Evolutionary conservation across 2,113 vertebrate species (phyloP), one percentile per base, ranked within the genome.

Genomic region (Pseudonaja textilis): DNA sequence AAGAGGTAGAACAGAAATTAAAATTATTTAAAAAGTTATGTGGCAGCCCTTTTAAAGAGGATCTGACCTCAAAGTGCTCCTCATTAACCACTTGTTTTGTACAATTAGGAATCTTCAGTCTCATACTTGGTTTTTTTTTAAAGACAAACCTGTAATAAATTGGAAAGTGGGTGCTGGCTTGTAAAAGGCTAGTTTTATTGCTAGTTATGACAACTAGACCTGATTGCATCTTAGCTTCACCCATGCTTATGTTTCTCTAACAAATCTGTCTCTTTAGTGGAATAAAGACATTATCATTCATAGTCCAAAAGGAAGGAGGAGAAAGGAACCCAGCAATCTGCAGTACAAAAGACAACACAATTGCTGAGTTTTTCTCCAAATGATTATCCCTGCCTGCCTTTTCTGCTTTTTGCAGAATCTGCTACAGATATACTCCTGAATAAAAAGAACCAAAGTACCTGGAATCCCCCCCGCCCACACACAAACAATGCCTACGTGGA

Each of bases 11-110:
- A 2, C 47, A 74, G 14, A 85, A 23, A 50, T 47, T 20, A 25
- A 85, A 47, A 57, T 42, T 25, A 18, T n/a, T 89, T 59, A 56
- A 42, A 61, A 74, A 39, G 6, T 50, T 8, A 69, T 55, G 25
- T 0, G 12, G 86, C 52, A 55, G 39, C 39, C 47, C 9, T 29
- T 93, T 61, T 56, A 85, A 85, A 57, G 3, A 29, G 20, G 93
- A 93, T 93, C 88, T 89, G 93, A 85, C 85, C 29, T 42, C 85
- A 23, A 74, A 89, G 10, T 93, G 56, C 3, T 20, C 89, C 93
- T 93, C 26, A 42, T 45, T 85, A 45, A 85, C 91, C 91, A 93
- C 42, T 85, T 90, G 34, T 34, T 42, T 5, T 85, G 39, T 52
- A n/a, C 88, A 42, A 54, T 88, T 88, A 93, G 86, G 59, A 54